Conservation (phyloP, 2,797 vertebrate species). For the Chelmon rostratus region DNA sequence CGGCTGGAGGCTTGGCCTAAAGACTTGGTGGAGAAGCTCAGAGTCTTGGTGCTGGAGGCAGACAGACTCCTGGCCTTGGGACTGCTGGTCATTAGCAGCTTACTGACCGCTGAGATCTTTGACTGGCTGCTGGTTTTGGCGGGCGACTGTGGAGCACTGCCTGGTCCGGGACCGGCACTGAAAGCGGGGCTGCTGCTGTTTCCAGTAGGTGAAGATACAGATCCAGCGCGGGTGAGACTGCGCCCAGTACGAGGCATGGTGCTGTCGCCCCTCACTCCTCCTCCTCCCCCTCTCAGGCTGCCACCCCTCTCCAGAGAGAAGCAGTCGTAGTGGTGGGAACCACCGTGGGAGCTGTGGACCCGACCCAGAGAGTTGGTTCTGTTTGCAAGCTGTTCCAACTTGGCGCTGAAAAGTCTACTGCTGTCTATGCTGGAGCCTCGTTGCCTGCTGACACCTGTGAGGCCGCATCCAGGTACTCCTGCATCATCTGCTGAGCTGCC, state of each 20-base stretch:
- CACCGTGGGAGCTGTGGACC: slow-evolving; percentile 79
- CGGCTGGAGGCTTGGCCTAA: slow-evolving; percentile 93
- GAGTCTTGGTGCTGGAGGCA: slow-evolving; percentile 93
- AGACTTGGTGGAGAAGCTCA: slow-evolving; percentile 98
- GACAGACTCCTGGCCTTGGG: slow-evolving; percentile 94
- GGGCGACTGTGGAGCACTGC: slow-evolving; percentile 89
- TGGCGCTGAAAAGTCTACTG: slow-evolving; percentile 95
- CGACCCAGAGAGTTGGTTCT: slow-evolving; percentile 95
- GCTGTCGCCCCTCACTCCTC: slow-evolving; percentile 88
- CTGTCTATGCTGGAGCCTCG: slow-evolving; percentile 88
- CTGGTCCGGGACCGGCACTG: slow-evolving; percentile 55
- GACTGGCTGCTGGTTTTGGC: slow-evolving; percentile 89
- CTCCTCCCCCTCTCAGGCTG: slow-evolving; percentile 88
- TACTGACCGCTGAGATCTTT: slow-evolving; percentile 97
- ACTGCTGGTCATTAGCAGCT: slow-evolving; percentile 95
- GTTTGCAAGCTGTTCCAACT: slow-evolving; percentile 94
- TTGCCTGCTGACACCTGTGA: slow-evolving; percentile 59
- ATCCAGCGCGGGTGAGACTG: slow-evolving; percentile 88
- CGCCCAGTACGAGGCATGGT: slow-evolving; percentile 93
- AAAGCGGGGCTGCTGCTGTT: slow-evolving; percentile 65
- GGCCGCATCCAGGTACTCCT: slow-evolving; percentile 52
- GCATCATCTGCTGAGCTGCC: slow-evolving; percentile 87
- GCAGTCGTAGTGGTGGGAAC: slow-evolving; percentile 92
- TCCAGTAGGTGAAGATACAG: slow-evolving; percentile 84
- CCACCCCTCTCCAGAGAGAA: slow-evolving; percentile 94